Evolutionary conservation across 2,888 invertebrate genomes (phyloP).

Genomic region (Cataglyphis altisquamis): DNA sequence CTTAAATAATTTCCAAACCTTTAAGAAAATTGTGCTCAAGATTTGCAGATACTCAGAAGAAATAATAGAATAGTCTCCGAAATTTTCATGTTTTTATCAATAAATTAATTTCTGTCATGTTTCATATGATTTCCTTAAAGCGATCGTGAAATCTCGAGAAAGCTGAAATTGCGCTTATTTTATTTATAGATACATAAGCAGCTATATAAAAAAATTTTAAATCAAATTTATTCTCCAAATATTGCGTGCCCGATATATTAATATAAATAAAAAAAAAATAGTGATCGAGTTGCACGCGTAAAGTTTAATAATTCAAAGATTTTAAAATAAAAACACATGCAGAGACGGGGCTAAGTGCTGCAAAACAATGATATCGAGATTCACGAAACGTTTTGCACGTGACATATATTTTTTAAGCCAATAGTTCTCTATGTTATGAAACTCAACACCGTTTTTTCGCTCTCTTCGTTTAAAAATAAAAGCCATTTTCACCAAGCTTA

Average conservation of each 20-base stretch:
- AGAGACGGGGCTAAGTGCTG: neutral
- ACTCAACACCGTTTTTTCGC: neutral
- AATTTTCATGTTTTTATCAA: too few relatives aligned
- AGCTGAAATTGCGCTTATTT: conserved; percentile 8
- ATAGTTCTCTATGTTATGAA: neutral
- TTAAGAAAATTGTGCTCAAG: too few relatives aligned
- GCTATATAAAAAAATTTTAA: neutral
- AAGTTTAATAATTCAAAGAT: conserved; percentile 38
- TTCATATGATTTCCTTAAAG: neutral
- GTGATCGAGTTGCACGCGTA: conserved; percentile 21
- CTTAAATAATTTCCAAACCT: too few relatives aligned
- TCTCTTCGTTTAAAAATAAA: neutral
- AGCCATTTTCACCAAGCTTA: neutral
- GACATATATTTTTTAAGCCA: neutral
- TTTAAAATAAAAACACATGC: conserved; percentile 9
- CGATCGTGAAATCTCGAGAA: neutral
- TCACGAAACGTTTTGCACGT: neutral
- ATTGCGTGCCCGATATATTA: neutral
- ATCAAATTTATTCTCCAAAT: neutral
- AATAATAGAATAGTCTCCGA: too few relatives aligned
- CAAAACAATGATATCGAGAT: neutral
- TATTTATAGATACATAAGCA: neutral
- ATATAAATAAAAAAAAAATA: conserved; percentile 8
- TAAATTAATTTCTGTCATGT: too few relatives aligned
- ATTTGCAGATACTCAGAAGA: too few relatives aligned